These are phyloP conservation scores for Campoletis raptor DNA, from an alignment of 2,888 invertebrate genomes.

Conservation along the genomic window DNA sequence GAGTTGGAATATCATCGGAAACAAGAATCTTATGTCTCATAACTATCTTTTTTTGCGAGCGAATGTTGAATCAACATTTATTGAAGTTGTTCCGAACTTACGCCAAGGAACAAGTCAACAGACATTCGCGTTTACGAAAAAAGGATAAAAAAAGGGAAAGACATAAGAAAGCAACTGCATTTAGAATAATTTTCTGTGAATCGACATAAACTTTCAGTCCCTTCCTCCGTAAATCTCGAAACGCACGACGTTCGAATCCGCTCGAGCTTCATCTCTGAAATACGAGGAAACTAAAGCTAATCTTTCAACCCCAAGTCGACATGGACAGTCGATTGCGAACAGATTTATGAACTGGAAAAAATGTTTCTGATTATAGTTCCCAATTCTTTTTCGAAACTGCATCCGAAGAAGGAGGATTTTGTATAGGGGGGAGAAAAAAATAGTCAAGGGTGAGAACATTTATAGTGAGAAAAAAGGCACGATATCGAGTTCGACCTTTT, in stretches of 20 bases:
- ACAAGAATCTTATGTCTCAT: not conserved
- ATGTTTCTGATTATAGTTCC: not conserved
- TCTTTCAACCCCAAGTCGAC: not conserved
- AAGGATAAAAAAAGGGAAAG: not conserved
- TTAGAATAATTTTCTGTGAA: not conserved
- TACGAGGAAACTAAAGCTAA: not conserved
- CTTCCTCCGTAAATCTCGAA: not conserved
- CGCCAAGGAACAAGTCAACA: not conserved
- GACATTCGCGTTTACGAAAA: not conserved
- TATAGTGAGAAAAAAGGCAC: not conserved
- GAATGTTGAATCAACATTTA: not conserved
- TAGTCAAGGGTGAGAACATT: not conserved
- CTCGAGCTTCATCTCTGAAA: not conserved
- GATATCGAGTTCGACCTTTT: not conserved
- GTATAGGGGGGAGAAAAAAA: conserved; percentile 1
- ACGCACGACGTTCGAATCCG: not conserved
- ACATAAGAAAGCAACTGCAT: not conserved
- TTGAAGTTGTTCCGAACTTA: not conserved
- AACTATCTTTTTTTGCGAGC: not conserved
- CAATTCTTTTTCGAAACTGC: not conserved
- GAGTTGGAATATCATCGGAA: not conserved
- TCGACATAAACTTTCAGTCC: not conserved
- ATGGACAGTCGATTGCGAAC: not conserved
- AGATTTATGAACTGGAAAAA: conserved; percentile 4
- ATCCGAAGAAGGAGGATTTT: not conserved